Evolutionary conservation across 2,888 invertebrate genomes (phyloP).

Genomic region (Adineta ricciae): DNA sequence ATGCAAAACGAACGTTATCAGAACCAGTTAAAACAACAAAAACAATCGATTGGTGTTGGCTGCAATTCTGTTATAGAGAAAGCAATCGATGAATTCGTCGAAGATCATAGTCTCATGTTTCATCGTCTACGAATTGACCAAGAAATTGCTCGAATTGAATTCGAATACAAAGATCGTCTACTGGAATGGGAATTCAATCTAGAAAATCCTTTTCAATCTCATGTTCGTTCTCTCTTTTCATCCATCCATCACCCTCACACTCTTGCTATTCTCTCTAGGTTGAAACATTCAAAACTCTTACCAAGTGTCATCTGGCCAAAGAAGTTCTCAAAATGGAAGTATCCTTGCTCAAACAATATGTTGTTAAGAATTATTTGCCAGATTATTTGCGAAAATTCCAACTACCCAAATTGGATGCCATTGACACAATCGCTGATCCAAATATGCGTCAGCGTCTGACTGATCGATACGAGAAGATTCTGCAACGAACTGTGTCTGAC

Average conservation of each 20-base stretch:
- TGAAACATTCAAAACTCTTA: background rate
- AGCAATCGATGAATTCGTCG: background rate
- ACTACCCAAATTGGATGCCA: background rate
- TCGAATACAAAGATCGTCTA: no score
- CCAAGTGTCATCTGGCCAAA: background rate
- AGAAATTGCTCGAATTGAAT: no score
- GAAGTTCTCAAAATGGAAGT: background rate
- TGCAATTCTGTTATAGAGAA: background rate
- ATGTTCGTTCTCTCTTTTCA: background rate
- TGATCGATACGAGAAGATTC: background rate
- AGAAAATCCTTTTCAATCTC: background rate
- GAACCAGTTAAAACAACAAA: background rate
- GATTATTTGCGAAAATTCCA: background rate
- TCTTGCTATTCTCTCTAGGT: no score
- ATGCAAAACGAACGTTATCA: background rate
- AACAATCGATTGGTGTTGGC: background rate
- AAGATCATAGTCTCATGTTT: background rate
- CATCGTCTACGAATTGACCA: no score
- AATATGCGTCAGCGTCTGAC: background rate
- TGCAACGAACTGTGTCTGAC: background rate
- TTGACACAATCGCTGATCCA: background rate
- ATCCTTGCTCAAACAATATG: background rate
- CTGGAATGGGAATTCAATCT: background rate
- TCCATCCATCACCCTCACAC: no score
- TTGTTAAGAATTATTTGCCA: background rate